phyloP scores from a whole-genome alignment of 2,888 invertebrate genomes.

The Spialia ferax region DNA sequence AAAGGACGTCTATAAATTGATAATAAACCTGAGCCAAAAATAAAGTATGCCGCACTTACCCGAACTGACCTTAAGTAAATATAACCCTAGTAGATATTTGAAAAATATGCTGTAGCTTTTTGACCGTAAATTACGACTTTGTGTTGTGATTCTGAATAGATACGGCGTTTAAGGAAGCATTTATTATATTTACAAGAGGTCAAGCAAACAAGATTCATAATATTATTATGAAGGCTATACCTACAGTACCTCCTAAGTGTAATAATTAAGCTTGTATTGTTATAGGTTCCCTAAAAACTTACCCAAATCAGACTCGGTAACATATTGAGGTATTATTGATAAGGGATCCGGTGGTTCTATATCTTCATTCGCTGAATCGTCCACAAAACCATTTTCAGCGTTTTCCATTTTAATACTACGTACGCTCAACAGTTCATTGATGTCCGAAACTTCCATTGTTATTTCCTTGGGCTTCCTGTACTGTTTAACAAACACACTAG shows the following conservation, averaged over 20 bases:
- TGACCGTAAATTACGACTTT: background rate
- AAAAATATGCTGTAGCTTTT: background rate
- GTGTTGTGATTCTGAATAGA: background rate
- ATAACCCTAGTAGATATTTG: no score
- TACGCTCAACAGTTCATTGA: slow-evolving; percentile 74
- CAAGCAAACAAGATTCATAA: no score
- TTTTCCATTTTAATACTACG: slow-evolving; percentile 79
- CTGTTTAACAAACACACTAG: background rate
- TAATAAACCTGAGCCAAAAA: no score
- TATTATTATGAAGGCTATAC: background rate
- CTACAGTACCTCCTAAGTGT: background rate
- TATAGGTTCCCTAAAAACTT: slow-evolving; percentile 44
- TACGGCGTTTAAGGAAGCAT: background rate
- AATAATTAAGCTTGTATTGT: background rate
- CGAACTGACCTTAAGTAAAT: no score
- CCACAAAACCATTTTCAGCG: slow-evolving; percentile 64
- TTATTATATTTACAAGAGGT: slow-evolving; percentile 1
- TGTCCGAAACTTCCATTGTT: slow-evolving; percentile 75
- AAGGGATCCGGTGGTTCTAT: slow-evolving; percentile 66
- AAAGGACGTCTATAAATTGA: no score
- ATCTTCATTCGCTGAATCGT: slow-evolving; percentile 59
- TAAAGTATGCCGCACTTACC: no score
- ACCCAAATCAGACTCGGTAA: slow-evolving; percentile 81
- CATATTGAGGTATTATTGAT: slow-evolving; percentile 79
- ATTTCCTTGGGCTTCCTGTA: background rate